Conservation (phyloP, 2,888 invertebrate genomes). For the Drosophila ustulata region DNA sequence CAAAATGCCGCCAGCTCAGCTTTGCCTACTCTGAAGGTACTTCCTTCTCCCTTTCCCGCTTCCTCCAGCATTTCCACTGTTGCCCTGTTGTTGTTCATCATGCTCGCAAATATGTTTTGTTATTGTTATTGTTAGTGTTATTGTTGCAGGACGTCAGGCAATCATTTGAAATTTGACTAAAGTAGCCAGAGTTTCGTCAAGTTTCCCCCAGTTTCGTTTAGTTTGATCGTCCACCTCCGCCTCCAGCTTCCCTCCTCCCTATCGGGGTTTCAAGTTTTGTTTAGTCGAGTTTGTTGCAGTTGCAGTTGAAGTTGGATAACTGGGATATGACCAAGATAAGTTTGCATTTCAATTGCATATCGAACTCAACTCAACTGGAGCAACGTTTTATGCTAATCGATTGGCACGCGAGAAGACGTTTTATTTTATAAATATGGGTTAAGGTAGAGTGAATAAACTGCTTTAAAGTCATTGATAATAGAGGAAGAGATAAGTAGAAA, state of each 20-base stretch:
- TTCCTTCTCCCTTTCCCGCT: background rate
- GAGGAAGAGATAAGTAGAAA: background rate
- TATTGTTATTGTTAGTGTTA: conserved; percentile 17
- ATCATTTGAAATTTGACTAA: conserved; percentile 43
- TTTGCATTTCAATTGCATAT: conserved; percentile 17
- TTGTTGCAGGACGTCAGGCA: conserved; percentile 18
- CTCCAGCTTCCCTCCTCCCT: background rate
- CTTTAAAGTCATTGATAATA: background rate
- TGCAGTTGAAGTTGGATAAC: background rate
- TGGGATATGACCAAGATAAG: conserved; percentile 10
- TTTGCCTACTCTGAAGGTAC: too few species aligned
- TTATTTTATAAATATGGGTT: background rate
- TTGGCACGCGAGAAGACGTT: background rate
- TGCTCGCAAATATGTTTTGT: conserved; percentile 22
- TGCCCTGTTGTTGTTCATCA: conserved; percentile 26
- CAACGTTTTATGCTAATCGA: background rate
- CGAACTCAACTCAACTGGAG: conserved; percentile 7
- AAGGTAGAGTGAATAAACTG: too few species aligned
- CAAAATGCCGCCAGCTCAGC: conserved; percentile 3
- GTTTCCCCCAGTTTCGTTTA: conserved; percentile 18
- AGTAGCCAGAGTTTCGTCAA: conserved; percentile 22
- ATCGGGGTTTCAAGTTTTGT: background rate
- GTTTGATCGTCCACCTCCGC: background rate
- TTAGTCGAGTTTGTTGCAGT: conserved; percentile 9
- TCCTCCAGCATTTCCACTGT: background rate